phyloP scores from a whole-genome alignment of 2,797 vertebrate genomes.

The Hapalemur alaotrensis region DNA sequence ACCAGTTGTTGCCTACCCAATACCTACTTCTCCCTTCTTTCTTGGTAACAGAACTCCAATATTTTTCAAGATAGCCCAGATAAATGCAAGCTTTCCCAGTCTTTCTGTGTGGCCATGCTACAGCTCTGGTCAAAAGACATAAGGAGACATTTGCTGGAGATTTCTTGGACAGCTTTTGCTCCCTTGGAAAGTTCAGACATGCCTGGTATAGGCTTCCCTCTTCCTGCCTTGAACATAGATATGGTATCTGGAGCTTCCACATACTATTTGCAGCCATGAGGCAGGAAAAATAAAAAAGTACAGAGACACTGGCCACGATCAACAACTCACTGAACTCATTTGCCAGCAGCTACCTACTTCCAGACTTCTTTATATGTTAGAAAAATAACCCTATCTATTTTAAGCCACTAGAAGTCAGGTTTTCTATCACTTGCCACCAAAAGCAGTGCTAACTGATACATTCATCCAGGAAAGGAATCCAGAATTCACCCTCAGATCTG shows the following conservation, averaged over 20 bases:
- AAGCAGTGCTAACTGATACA: background rate
- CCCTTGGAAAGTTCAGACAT: constrained; percentile 4
- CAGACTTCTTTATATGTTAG: background rate
- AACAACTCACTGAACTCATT: background rate
- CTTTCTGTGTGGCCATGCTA: background rate
- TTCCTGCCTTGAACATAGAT: constrained; percentile 8
- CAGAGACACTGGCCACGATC: background rate
- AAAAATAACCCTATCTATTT: background rate
- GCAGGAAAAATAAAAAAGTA: background rate
- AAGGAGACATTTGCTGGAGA: background rate
- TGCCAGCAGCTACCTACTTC: background rate
- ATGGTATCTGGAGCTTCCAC: background rate
- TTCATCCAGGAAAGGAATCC: background rate
- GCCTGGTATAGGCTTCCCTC: background rate
- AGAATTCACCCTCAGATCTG: background rate
- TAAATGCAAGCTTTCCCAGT: background rate
- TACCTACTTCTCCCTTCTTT: background rate
- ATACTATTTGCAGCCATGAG: background rate
- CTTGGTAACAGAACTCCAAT: background rate
- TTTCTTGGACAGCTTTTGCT: constrained; percentile 4
- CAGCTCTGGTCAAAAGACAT: background rate
- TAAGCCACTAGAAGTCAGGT: background rate
- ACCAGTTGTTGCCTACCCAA: background rate
- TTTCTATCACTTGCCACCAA: constrained; percentile 24
- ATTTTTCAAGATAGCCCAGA: constrained; percentile 32